Evolutionary conservation across 2,113 vertebrate species (phyloP), one percentile per base, ranked within the genome.

Genomic region (Hyla sarda): DNA sequence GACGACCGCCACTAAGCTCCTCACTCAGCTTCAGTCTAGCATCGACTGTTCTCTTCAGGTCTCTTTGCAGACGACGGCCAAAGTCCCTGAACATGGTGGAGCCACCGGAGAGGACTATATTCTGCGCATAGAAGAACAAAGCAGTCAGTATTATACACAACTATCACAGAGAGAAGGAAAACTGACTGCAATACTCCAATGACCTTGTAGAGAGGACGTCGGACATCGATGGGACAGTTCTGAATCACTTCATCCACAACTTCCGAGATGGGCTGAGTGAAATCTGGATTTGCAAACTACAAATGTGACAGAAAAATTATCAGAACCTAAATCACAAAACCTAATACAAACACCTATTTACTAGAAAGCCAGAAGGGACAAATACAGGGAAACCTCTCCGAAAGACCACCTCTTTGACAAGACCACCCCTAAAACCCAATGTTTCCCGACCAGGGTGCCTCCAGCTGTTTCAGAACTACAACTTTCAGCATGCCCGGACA

Each of bases 71-170:
- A 89, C 98, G 97, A 25, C 98, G 97, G 41, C 98, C 98, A 0
- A 99, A 99, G 92, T 99, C 98, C 91, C 98, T 96, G 94, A 99
- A 99, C 98, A 99, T 99, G 92, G 98, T 99, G 91, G 98, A 99
- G 67, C 98, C 98, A 88, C 98, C 98, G 4, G 98, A 99, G 67
- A 99, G 96, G 88, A 99, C 98, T 50, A 99, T 94, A 92, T 96
- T 96, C 96, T 96, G 86, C 84, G 91, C 88, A 30, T 69, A 85
- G 45, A 84, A 76, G 50, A 41, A n/a, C n/a, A n/a, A 8, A 83
- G 6, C 9, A 8, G 16, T 41, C 30, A 58, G 79, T 10, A 1
- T 37, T 1, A 11, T 1, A 30, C 6, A 23, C 1, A 19, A 54
- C 25, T 32, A 58, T 32, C 0, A n/a, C 28, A 77, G 5, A 28